phyloP scores from a whole-genome alignment of 2,888 invertebrate species.

The Cartodere bifasciata region DNA sequence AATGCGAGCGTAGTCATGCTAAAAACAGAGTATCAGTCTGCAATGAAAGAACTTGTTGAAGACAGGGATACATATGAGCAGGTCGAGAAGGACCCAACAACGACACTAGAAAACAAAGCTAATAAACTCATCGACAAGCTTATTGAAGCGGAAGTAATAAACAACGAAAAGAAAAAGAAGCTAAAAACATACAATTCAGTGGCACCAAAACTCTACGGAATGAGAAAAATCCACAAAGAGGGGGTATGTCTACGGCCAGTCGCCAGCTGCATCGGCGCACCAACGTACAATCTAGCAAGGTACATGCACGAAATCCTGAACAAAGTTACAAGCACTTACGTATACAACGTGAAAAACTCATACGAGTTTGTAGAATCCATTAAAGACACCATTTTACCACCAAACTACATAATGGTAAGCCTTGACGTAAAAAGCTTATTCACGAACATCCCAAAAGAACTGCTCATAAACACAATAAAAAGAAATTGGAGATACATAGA shows the following conservation, averaged over 20 bases:
- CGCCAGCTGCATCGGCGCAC: neutral
- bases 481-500: constrained; percentile 2
- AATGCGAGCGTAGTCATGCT: no score
- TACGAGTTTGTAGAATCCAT: constrained; percentile 1
- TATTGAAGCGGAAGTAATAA: neutral
- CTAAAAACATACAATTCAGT: no score
- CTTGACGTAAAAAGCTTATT: neutral
- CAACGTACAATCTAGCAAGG: neutral
- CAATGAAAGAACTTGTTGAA: no score
- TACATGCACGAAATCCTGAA: neutral
- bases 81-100: constrained; percentile 3
- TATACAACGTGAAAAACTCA: neutral
- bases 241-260: neutral
- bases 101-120: neutral
- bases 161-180: constrained; percentile 1
- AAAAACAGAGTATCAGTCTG: no score
- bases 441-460: constrained; percentile 1
- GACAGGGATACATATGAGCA: neutral
- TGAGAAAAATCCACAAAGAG: constrained; percentile 1
- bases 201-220: constrained; percentile 1
- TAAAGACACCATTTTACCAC: neutral
- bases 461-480: neutral
- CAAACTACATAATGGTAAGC: neutral
- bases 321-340: neutral
- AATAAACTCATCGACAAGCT: constrained; percentile 1